Percentiles rank a stretch among this genome's conserved stretches.
Conservation (phyloP, 1,140 invertebrate genomes). For the Scaptomyza pallida region DNA sequence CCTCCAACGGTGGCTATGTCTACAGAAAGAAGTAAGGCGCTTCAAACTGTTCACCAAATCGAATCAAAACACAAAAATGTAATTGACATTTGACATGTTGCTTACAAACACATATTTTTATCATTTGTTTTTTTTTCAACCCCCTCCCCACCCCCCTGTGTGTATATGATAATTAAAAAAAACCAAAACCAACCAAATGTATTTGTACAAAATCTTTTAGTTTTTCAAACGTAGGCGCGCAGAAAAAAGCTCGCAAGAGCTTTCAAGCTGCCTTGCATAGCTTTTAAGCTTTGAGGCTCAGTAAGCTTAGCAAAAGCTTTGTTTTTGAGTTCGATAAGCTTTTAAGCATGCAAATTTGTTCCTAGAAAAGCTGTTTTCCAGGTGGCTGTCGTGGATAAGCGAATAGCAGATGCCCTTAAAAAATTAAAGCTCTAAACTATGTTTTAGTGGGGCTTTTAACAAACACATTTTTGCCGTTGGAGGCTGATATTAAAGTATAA, state of each 20-base stretch:
- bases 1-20: conserved; percentile 78
- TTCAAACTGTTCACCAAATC: conserved; percentile 45
- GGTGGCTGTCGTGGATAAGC: background rate
- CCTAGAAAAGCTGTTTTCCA: conserved; percentile 16
- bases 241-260: background rate
- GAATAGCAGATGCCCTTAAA: background rate
- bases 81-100: conserved; percentile 38
- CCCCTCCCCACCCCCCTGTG: conserved; percentile 9
- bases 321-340: background rate
- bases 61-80: conserved; percentile 35
- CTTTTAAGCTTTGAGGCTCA: conserved; percentile 3
- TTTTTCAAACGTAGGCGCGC: background rate
- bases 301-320: background rate
- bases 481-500: no score
- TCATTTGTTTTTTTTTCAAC: conserved; percentile 39
- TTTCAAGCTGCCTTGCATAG: background rate
- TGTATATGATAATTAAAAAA: conserved; percentile 23
- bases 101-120: conserved; percentile 33
- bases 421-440: no score
- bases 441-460: background rate
- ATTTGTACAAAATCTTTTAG: background rate
- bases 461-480: background rate
- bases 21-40: conserved; percentile 75
- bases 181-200: conserved; percentile 3
- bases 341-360: conserved; percentile 2